Percentiles rank a stretch among this genome's conserved stretches.
These are phyloP conservation scores for Paramormyrops kingsleyae DNA, from an alignment of 2,113 vertebrate species.

Conservation along the genomic window DNA sequence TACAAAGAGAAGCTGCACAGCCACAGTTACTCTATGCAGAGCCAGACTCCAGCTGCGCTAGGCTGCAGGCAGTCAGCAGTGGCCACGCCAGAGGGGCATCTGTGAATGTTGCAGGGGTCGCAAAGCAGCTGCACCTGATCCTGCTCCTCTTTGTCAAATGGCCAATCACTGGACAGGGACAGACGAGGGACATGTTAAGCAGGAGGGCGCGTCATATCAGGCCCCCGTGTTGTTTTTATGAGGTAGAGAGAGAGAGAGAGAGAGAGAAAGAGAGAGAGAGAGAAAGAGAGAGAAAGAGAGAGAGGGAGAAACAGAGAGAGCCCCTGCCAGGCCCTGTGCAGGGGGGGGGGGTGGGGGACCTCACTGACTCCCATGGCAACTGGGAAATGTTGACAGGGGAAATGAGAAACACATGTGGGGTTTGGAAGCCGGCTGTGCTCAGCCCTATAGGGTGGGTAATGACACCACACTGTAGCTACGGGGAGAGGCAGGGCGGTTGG, in stretches of 20 bases:
- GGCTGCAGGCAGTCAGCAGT: not conserved
- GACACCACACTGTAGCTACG: not conserved
- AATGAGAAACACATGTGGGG: constrained; percentile 25
- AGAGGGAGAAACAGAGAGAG: not conserved
- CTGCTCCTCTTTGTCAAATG: not conserved
- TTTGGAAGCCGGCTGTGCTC: constrained; percentile 17
- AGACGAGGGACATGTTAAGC: not conserved
- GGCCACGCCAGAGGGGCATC: not conserved
- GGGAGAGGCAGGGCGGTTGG: not conserved
- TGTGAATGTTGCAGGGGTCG: not conserved
- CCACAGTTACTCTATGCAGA: not conserved
- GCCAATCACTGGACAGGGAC: not conserved
- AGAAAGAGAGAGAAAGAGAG: not conserved
- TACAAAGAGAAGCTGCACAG: not conserved
- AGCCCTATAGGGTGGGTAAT: not conserved
- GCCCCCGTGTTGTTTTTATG: not conserved
- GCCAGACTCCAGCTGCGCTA: not conserved
- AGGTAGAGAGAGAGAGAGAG: too few species aligned
- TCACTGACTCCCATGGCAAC: constrained; percentile 18
- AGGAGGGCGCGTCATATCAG: too few species aligned
- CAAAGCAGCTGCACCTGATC: not conserved
- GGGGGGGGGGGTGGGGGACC: not conserved
- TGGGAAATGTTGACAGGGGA: constrained; percentile 26
- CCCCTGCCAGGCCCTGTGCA: not conserved
- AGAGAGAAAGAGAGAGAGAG: not conserved